These are phyloP conservation scores for Pantherophis guttatus DNA, from an alignment of 2,113 vertebrate genomes.

Conservation along the genomic window DNA sequence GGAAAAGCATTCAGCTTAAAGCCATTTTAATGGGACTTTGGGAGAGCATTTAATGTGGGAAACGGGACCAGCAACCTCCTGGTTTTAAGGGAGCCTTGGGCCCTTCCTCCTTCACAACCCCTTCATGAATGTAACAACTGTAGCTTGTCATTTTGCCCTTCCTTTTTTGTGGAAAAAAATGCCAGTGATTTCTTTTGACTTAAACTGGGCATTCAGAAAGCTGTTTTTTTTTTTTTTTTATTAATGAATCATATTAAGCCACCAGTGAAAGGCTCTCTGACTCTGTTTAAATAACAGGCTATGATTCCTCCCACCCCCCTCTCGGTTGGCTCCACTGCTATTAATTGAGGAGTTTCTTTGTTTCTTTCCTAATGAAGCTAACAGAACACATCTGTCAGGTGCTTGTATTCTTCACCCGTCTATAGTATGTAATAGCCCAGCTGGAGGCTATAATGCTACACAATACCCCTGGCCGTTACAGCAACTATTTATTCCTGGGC, in stretches of 20 bases:
- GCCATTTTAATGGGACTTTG: conserved; percentile 39
- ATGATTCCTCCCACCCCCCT: conserved; percentile 80
- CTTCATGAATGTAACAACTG: conserved; percentile 68
- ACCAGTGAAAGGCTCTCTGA: conserved; percentile 82
- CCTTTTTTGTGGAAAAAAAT: conserved; percentile 66
- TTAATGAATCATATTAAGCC: conserved; percentile 84
- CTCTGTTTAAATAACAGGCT: conserved; percentile 87
- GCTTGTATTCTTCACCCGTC: conserved; percentile 84
- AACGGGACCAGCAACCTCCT: conserved; percentile 38
- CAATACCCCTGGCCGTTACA: conserved; percentile 83
- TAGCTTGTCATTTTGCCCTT: conserved; percentile 77
- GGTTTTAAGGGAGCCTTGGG: conserved; percentile 59
- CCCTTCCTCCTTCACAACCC: conserved; percentile 18
- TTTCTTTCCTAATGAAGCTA: conserved; percentile 91
- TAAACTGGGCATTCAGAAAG: conserved; percentile 83
- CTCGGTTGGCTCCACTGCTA: conserved; percentile 76
- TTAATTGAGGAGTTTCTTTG: conserved; percentile 90
- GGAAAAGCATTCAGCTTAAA: conserved; percentile 40
- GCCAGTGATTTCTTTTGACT: conserved; percentile 83
- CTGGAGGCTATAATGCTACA: conserved; percentile 83
- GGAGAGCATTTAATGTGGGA: conserved; percentile 54
- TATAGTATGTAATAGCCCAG: conserved; percentile 88
- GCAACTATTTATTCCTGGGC: conserved; percentile 86
- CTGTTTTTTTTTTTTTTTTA: conserved; percentile 75
- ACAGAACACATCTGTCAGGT: conserved; percentile 91